A percentile compares a stretch with the other conserved stretches of the same genome.
phyloP scores from a whole-genome alignment of 2,797 vertebrate species.

The Rhinophrynus dorsalis region DNA sequence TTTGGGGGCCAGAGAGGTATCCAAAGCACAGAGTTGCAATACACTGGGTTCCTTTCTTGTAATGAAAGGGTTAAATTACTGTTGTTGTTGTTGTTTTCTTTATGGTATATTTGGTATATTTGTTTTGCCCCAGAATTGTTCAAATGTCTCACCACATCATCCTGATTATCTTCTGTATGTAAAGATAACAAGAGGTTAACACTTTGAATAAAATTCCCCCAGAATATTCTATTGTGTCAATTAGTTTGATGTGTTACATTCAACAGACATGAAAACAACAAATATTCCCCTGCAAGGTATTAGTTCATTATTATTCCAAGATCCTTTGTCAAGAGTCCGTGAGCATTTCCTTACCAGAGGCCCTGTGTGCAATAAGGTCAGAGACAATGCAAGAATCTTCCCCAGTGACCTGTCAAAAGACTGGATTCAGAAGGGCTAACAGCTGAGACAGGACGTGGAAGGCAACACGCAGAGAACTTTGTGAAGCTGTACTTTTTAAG shows the following conservation, averaged over 20 bases:
- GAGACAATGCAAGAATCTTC: conserved; percentile 15
- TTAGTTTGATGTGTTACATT: conserved; percentile 41
- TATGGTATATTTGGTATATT: too few relatives aligned
- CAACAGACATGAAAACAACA: conserved; percentile 42
- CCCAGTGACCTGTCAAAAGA: conserved; percentile 9
- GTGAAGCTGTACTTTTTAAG: conserved; percentile 30
- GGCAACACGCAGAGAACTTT: conserved; percentile 7
- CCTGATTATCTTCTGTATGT: too few relatives aligned
- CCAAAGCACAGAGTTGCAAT: too few relatives aligned
- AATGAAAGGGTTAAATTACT: too few relatives aligned
- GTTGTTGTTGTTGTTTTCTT: too few relatives aligned
- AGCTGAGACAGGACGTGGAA: conserved; percentile 9
- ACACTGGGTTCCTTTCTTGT: too few relatives aligned
- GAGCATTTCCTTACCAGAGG: conserved; percentile 31
- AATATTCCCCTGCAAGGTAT: conserved; percentile 51
- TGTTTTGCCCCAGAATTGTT: too few relatives aligned
- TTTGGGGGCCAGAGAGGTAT: too few relatives aligned
- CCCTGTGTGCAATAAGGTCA: conserved; percentile 43
- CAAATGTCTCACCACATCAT: too few relatives aligned
- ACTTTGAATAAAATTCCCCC: too few relatives aligned
- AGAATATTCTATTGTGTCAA: conserved; percentile 28
- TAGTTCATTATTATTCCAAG: conserved; percentile 30
- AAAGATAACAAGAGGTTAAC: too few relatives aligned
- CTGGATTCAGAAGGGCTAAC: conserved; percentile 43
- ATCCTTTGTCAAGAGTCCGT: conserved; percentile 35